Evolutionary conservation across 1,140 invertebrate species (phyloP).

Genomic region (Parapsyche elsis): DNA sequence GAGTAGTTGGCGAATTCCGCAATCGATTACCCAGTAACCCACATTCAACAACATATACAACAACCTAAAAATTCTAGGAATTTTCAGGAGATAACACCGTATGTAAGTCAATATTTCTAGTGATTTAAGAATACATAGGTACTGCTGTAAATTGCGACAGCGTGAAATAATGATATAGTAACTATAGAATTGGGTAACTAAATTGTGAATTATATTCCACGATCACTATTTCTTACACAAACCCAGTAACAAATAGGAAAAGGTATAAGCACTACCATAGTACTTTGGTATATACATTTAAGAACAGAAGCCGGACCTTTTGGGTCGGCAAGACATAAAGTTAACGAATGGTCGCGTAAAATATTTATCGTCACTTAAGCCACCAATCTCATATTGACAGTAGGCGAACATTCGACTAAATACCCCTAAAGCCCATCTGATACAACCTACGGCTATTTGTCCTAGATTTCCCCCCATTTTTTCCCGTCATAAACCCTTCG

Average conservation of each 20-base stretch:
- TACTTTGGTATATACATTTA: not conserved
- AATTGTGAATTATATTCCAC: no score
- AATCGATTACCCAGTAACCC: not conserved
- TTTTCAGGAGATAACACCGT: no score
- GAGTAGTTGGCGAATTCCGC: not conserved
- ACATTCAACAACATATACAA: not conserved
- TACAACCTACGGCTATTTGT: not conserved
- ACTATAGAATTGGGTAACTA: no score
- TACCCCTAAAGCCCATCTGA: conserved; percentile 16
- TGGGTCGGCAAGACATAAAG: conserved; percentile 5
- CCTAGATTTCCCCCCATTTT: not conserved
- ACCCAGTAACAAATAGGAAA: no score
- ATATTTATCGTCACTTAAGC: conserved; percentile 34
- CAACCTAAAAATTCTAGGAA: no score
- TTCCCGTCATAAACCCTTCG: conserved; percentile 2
- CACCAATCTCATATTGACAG: conserved; percentile 34
- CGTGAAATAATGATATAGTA: no score
- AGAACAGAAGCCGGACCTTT: not conserved
- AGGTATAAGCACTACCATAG: no score
- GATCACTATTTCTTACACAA: no score
- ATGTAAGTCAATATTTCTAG: no score
- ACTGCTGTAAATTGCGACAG: no score
- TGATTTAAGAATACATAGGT: no score
- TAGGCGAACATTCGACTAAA: conserved; percentile 31
- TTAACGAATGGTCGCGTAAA: conserved; percentile 32